Conservation (phyloP, 2,888 invertebrate species). For the Acanthosepion pharaonis region DNA sequence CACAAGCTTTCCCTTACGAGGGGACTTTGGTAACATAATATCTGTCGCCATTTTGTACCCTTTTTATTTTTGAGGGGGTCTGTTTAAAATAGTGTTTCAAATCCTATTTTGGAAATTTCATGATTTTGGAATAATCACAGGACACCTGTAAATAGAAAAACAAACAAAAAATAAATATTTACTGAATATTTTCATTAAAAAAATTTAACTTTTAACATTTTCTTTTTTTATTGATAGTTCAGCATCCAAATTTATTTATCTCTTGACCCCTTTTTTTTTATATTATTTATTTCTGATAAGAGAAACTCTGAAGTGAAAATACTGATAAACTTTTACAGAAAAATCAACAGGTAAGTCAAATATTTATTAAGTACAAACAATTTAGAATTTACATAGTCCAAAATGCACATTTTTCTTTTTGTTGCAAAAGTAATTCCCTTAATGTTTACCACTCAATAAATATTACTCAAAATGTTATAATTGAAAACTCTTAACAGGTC, state of each 20-base stretch:
- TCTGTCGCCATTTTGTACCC: constrained; percentile 36
- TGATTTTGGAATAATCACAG: constrained; percentile 24
- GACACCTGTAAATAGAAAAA: not conserved
- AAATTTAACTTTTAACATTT: not conserved
- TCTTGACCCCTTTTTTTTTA: not conserved
- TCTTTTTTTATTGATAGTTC: too few species aligned
- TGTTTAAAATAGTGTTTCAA: constrained; percentile 51
- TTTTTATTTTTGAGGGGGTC: constrained; percentile 51
- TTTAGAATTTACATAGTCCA: not conserved
- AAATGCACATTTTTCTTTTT: too few species aligned
- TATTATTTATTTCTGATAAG: not conserved
- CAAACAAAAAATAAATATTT: not conserved
- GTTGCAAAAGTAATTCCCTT: too few species aligned
- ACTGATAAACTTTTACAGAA: too few species aligned
- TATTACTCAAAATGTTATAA: too few species aligned
- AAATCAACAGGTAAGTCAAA: not conserved
- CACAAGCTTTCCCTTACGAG: constrained; percentile 71
- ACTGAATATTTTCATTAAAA: not conserved
- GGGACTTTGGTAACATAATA: constrained; percentile 58
- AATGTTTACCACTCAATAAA: too few species aligned
- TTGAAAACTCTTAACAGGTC: too few species aligned
- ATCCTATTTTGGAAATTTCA: constrained; percentile 40
- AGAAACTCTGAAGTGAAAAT: not conserved
- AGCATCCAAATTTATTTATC: not conserved
- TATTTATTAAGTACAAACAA: not conserved